phyloP scores from a whole-genome alignment of 2,113 vertebrate species.

The Peromyscus polionotus region DNA sequence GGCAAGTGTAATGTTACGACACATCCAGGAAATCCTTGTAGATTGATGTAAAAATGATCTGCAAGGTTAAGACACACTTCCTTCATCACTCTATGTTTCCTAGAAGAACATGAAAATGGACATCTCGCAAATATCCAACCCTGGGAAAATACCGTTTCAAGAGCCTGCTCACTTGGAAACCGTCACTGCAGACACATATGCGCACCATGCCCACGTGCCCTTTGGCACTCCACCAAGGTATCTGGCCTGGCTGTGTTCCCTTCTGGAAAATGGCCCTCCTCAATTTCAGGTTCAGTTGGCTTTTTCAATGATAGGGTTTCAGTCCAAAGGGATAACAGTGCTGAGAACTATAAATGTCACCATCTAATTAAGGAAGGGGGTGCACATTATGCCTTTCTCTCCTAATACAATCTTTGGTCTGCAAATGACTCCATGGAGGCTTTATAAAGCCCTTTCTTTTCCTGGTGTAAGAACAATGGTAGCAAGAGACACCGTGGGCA shows the following conservation, averaged over 20 bases:
- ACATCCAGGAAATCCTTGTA: too few species aligned
- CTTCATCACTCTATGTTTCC: neutral
- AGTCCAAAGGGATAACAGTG: conserved; percentile 23
- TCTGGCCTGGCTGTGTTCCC: conserved; percentile 33
- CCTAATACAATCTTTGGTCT: conserved; percentile 34
- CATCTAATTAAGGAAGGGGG: conserved; percentile 62
- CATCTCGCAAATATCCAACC: neutral
- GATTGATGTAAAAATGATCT: neutral
- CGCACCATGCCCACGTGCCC: rapidly evolving
- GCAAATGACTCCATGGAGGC: conserved; percentile 55
- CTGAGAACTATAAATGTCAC: conserved; percentile 68
- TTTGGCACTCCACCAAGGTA: neutral
- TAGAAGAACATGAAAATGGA: rapidly evolving
- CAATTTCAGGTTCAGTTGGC: conserved; percentile 27
- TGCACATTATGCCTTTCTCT: conserved; percentile 22
- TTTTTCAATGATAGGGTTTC: conserved; percentile 71
- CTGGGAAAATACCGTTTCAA: too few species aligned
- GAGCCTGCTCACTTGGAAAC: neutral
- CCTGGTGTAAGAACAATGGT: conserved; percentile 19
- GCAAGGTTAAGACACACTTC: neutral
- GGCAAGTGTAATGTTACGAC: neutral
- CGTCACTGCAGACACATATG: rapidly evolving
- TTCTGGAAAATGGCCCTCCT: conserved; percentile 37
- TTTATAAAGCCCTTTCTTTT: conserved; percentile 56
- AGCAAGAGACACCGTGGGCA: neutral